Percentiles rank a stretch among this genome's conserved stretches.
Conservation (phyloP, 2,888 invertebrate genomes). For the Orchesellides sinensis region DNA sequence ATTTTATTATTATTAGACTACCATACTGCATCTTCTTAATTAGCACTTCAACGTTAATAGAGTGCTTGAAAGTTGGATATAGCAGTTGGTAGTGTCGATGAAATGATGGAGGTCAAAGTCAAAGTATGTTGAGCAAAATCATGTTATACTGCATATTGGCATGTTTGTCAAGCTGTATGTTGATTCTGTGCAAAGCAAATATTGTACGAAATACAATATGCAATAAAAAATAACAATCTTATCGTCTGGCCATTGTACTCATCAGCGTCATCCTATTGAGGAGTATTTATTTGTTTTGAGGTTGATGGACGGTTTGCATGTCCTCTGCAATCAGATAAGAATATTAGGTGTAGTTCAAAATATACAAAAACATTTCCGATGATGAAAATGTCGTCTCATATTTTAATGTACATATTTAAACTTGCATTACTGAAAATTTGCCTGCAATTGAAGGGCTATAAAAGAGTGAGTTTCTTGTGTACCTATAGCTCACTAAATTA, state of each 20-base stretch:
- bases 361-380: neutral
- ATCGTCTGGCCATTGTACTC: neutral
- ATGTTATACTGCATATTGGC: too few relatives aligned
- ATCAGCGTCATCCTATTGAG: neutral
- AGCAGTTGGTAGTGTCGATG: too few relatives aligned
- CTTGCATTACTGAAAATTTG: too few relatives aligned
- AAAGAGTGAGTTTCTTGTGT: neutral
- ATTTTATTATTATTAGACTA: neutral
- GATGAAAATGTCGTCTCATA: too few relatives aligned
- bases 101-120: neutral
- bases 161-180: too few relatives aligned
- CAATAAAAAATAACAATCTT: too few relatives aligned
- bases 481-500: neutral
- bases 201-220: too few relatives aligned
- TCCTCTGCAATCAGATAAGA: constrained; percentile 6
- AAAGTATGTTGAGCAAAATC: neutral
- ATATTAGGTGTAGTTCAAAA: constrained; percentile 2
- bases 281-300: constrained; percentile 15
- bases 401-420: too few relatives aligned
- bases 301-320: constrained; percentile 38
- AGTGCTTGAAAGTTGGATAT: too few relatives aligned
- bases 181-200: too few relatives aligned
- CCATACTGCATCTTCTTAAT: too few relatives aligned
- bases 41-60: neutral
- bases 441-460: neutral